phyloP scores from a whole-genome alignment of 2,113 vertebrate genomes.

The Carassius auratus region DNA sequence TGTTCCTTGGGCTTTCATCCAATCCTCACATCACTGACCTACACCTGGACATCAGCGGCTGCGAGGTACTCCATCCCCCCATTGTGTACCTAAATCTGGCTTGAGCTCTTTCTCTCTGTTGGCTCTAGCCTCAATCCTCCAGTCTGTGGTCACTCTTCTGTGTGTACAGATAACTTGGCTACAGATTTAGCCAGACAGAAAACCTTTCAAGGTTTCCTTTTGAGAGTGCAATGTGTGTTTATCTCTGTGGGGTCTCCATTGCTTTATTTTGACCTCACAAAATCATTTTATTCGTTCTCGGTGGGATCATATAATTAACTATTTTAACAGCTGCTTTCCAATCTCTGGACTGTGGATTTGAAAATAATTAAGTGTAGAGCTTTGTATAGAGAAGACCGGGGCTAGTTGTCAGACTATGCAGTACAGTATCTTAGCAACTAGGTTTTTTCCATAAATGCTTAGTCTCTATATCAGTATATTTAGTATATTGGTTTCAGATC shows the following conservation, averaged over 20 bases:
- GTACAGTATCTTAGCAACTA: too few relatives aligned
- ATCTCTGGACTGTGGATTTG: not conserved
- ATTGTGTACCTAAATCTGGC: not conserved
- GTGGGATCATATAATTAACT: not conserved
- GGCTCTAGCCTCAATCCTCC: not conserved
- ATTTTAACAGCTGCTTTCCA: not conserved
- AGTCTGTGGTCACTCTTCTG: not conserved
- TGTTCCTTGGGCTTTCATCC: slow-evolving; percentile 85
- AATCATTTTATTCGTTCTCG: not conserved
- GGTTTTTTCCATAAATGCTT: too few relatives aligned
- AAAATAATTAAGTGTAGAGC: not conserved
- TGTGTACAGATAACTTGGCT: not conserved
- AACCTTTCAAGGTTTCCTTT: not conserved
- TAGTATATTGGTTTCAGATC: not conserved
- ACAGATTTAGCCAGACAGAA: slow-evolving; percentile 7
- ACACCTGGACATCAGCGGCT: slow-evolving; percentile 87
- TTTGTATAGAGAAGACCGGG: not conserved
- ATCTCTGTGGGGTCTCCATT: not conserved
- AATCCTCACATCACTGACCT: slow-evolving; percentile 87
- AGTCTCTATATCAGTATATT: not conserved
- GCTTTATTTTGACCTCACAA: not conserved
- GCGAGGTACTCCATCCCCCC: slow-evolving; percentile 77
- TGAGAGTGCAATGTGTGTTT: not conserved
- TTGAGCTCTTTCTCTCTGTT: slow-evolving; percentile 3
- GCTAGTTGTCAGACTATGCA: too few relatives aligned